Conservation (phyloP, 2,888 invertebrate genomes). For the Clivina fossor region DNA sequence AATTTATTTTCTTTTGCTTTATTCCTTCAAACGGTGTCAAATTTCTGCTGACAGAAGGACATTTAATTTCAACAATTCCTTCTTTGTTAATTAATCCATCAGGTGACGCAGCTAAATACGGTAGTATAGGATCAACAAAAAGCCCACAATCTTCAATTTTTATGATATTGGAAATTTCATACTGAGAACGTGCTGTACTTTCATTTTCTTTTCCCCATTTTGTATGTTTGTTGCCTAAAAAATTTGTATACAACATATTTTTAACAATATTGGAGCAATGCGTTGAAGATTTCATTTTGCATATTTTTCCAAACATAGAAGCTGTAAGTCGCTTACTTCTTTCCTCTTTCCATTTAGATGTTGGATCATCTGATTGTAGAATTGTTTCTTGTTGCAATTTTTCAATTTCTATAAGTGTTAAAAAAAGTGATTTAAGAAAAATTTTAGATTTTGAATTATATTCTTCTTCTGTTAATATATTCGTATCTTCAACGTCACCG, state of each 20-base stretch:
- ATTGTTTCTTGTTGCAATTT: neutral
- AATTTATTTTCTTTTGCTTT: too few relatives aligned
- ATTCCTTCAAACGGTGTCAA: conserved; percentile 20
- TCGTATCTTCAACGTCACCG: neutral
- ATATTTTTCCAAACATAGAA: conserved; percentile 43
- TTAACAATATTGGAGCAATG: conserved; percentile 23
- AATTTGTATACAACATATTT: conserved; percentile 19
- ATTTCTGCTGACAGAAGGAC: conserved; percentile 17
- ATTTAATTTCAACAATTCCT: conserved; percentile 31
- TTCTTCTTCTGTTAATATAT: neutral
- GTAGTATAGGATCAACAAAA: conserved; percentile 28
- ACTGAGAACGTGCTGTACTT: conserved; percentile 4
- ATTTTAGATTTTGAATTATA: neutral
- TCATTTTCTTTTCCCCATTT: conserved; percentile 23
- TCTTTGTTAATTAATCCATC: conserved; percentile 31
- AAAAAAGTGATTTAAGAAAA: neutral
- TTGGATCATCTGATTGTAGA: neutral
- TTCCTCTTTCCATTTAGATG: conserved; percentile 41
- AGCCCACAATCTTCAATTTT: conserved; percentile 26
- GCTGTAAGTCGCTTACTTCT: conserved; percentile 45
- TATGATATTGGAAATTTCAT: neutral
- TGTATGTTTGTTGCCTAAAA: conserved; percentile 17
- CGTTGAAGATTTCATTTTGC: conserved; percentile 34
- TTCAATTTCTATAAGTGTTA: neutral
- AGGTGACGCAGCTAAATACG: conserved; percentile 29